Evolutionary conservation across 2,888 invertebrate genomes (phyloP), one percentile per base, ranked within the genome.

Genomic region (Hipparchia sbordonii): DNA sequence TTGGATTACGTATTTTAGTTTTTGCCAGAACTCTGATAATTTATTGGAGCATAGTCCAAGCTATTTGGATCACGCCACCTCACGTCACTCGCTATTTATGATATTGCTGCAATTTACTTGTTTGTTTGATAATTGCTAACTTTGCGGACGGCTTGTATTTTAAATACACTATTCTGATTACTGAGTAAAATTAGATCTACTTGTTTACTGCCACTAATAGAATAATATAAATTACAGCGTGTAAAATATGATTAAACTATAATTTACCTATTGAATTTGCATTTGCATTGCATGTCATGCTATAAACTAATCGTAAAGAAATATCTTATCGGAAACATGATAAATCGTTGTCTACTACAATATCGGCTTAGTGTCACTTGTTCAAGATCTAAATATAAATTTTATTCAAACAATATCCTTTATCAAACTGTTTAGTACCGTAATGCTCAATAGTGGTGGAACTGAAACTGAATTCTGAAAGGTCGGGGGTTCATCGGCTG

Each of bases 61-160:
- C 67, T 67, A 54, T 67, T 56, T 54, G 2, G 72, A 74, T 75
- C 74, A 75, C 75, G 73, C 75, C 75, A 75, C 62, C 46, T 66
- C 56, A 66, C 73, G 75, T 75, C 75, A 75, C 62, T 63, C 13
- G 13, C 52, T 70, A 56, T 72, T 67, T 71, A 57, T 61, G 33
- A 67, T 59, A 46, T 67, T 60, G 56, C 56, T 62, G 67, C 67
- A 73, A 73, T 71, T 62, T 52, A 67, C 67, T 65, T 68, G 46
- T 65, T 63, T 68, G 57, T 67, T 65, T 33, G 59, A 52, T 67
- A 63, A 73, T 65, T 62, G 54, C 62, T 63, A 48, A 66, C 39
- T 63, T 51, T 5, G 51, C 63, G 13, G 8, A 62, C 54, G 59
- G 57, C 12, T 56, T n/a, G 57, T 66, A 60, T 69, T 72, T 72